Percentiles rank a stretch among this genome's conserved stretches.
These are phyloP conservation scores for Salmo trutta DNA, from an alignment of 2,797 vertebrate genomes.

Conservation along the genomic window DNA sequence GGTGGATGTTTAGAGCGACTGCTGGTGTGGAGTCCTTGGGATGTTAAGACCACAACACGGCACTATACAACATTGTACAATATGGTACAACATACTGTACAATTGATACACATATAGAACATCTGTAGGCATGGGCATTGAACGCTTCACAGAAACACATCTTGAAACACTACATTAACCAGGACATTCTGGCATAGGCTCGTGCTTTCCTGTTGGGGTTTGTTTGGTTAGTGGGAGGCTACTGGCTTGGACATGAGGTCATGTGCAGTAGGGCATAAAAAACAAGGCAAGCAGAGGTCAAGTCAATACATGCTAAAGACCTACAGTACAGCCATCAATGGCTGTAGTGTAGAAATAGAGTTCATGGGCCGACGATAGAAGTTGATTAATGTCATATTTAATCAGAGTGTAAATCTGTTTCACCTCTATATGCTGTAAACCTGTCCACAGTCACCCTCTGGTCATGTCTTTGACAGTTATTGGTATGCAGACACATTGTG, in stretches of 20 bases:
- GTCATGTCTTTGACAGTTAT: slow-evolving; percentile 17
- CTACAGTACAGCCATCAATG: neutral
- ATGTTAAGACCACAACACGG: neutral
- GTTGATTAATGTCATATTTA: slow-evolving; percentile 27
- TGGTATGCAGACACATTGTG: neutral
- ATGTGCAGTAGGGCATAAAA: neutral
- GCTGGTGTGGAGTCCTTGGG: neutral
- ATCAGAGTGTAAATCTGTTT: slow-evolving; percentile 18
- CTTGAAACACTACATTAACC: neutral
- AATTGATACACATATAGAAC: neutral
- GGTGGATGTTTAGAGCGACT: slow-evolving; percentile 7
- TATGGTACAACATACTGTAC: neutral
- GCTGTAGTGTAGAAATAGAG: slow-evolving; percentile 12
- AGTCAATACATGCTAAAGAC: neutral
- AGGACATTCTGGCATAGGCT: neutral
- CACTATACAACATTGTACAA: neutral
- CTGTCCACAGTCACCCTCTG: slow-evolving; percentile 4
- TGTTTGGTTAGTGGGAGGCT: neutral
- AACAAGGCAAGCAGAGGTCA: slow-evolving; percentile 2
- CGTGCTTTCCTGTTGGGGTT: neutral
- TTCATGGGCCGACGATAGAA: slow-evolving; percentile 18
- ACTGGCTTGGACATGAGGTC: neutral
- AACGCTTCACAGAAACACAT: neutral
- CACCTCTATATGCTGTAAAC: neutral
- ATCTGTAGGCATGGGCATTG: neutral